These are phyloP conservation scores for Falco naumanni DNA, from an alignment of 2,797 vertebrate genomes.

Conservation along the genomic window DNA sequence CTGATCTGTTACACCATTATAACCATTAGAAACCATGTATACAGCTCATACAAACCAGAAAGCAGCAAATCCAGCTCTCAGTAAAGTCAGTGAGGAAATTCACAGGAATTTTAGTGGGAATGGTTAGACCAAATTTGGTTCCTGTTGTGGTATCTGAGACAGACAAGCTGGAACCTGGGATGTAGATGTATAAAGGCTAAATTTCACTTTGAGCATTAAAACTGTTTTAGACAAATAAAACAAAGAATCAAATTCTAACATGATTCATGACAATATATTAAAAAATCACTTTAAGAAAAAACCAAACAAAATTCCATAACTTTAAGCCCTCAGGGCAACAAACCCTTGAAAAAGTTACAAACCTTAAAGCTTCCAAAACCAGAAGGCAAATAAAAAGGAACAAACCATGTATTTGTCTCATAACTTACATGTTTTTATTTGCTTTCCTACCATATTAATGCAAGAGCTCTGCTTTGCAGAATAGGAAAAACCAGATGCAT, in stretches of 20 bases:
- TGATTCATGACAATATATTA: not conserved
- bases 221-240: not conserved
- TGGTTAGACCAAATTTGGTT: not conserved
- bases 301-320: not conserved
- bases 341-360: not conserved
- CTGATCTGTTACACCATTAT: not conserved
- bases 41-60: not conserved
- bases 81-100: not conserved
- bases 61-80: not conserved
- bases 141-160: accelerated
- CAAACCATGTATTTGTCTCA: not conserved
- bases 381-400: not conserved
- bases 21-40: not conserved
- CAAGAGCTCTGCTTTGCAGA: not conserved
- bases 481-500: not conserved
- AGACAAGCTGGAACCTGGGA: not conserved
- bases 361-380: not conserved
- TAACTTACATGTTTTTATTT: not conserved
- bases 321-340: not conserved
- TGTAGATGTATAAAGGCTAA: not conserved
- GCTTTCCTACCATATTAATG: not conserved
- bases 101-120: not conserved
- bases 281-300: not conserved
- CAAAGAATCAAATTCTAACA: not conserved
- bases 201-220: not conserved